Evolutionary conservation across 2,797 vertebrate species (phyloP), one percentile per base, ranked within the genome.

Genomic region (Urosaurus nigricauda): DNA sequence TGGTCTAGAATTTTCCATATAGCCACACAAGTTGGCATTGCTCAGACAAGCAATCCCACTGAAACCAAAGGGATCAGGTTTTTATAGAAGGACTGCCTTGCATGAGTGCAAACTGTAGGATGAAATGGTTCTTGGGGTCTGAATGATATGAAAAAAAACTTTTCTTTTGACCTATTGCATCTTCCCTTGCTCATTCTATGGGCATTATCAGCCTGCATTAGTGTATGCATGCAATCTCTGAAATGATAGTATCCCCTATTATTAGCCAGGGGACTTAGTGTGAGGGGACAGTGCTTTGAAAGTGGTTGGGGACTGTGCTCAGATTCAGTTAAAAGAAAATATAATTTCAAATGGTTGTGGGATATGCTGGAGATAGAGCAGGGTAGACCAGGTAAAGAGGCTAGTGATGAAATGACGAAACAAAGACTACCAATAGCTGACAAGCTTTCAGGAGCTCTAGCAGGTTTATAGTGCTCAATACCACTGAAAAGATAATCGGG

Each of bases 1-100:
- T 51, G 47, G 92, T 79, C 73, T 84, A 92, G 83, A 78, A 75
- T 91, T 93, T 91, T 56, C 11, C 65, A 78, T 88, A 79, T 90
- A 85, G 83, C 3, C 79, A 4, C 58, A 85, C 4, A 80, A 92
- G 88, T 79, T 63, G 89, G 60, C 86, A 43, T 60, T 86, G 16
- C 60, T 83, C 87, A 75, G 87, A 85, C 35, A 87, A 24, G 51
- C 37, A 75, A 80, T 75, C 47, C 78, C 35, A 85, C 21, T 85
- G 78, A 77, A 89, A 80, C 37, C 89, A 84, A 37, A 0, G 73
- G 0, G 0, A 81, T 53, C 60, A 68, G 89, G 80, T 88, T 63
- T 75, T 70, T 87, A 68, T 19, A 80, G 86, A 21, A 2, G 8
- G 35, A 81, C 88, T 88, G 7, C 84, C 92, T 47, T 47, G 4